Conservation (phyloP, 2,797 vertebrate species). For the Pangasius sanitwongsei region DNA sequence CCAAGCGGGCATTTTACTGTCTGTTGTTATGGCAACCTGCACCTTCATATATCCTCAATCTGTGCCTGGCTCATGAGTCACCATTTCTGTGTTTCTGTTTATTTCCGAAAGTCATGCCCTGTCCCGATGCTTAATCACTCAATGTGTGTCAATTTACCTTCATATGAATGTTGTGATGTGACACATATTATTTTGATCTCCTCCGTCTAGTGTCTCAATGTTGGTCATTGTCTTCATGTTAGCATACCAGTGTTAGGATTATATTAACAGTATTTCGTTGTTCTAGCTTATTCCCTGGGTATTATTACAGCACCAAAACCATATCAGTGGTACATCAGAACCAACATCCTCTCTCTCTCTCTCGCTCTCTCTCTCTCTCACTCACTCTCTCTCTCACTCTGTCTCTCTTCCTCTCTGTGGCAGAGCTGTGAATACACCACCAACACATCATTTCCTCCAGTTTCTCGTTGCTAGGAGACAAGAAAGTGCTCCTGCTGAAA, state of each 20-base stretch:
- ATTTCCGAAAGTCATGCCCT: background rate
- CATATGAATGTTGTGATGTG: background rate
- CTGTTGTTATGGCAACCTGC: slow-evolving; percentile 46
- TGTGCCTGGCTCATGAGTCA: slow-evolving; percentile 40
- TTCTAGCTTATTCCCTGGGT: slow-evolving; percentile 46
- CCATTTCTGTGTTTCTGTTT: slow-evolving; percentile 18
- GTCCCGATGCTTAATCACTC: background rate
- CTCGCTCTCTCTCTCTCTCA: background rate
- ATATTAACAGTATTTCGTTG: slow-evolving; percentile 11
- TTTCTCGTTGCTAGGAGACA: slow-evolving; percentile 57
- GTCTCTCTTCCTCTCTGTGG: background rate
- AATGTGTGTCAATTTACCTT: background rate
- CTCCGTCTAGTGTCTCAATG: background rate
- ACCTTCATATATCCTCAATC: background rate
- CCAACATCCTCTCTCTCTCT: slow-evolving; percentile 22
- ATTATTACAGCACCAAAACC: slow-evolving; percentile 39
- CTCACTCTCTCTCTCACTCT: background rate
- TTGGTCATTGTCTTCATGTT: background rate
- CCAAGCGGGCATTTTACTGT: background rate
- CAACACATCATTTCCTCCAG: slow-evolving; percentile 21
- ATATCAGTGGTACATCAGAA: slow-evolving; percentile 27
- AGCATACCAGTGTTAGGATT: background rate
- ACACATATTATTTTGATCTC: background rate
- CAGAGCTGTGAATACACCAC: slow-evolving; percentile 16
- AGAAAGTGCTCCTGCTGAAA: slow-evolving; percentile 20